These are phyloP conservation scores for Drosophila leontia DNA, from an alignment of 1,140 invertebrate species.

Conservation along the genomic window DNA sequence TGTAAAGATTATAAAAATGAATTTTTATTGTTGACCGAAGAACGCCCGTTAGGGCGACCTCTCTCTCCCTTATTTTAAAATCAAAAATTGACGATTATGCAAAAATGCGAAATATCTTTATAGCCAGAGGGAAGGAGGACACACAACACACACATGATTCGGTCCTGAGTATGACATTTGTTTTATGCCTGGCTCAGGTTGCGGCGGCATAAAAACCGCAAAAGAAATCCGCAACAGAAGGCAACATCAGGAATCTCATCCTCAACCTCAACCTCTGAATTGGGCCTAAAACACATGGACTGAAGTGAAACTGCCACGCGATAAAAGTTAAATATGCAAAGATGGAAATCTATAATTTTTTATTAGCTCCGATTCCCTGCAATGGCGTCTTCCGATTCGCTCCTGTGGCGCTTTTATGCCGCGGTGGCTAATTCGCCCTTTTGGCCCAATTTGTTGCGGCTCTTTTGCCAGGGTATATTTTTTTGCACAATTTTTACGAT, in stretches of 20 bases:
- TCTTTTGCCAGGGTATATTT: constrained; percentile 40
- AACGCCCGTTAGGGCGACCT: constrained; percentile 25
- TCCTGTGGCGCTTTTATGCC: constrained; percentile 55
- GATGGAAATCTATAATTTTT: constrained; percentile 83
- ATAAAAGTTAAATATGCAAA: constrained; percentile 83
- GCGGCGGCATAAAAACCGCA: constrained; percentile 68
- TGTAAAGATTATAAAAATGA: constrained; percentile 80
- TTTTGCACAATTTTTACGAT: constrained; percentile 78
- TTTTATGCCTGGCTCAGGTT: constrained; percentile 75
- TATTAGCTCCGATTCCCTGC: constrained; percentile 63
- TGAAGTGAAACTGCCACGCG: constrained; percentile 43
- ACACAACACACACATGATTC: constrained; percentile 59
- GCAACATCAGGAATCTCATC: constrained; percentile 22
- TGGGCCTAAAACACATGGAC: constrained; percentile 63
- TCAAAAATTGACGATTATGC: constrained; percentile 83
- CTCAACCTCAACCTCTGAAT: constrained; percentile 18
- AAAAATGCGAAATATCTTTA: constrained; percentile 77
- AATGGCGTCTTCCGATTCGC: constrained; percentile 47
- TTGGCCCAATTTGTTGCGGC: constrained; percentile 75
- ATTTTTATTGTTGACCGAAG: constrained; percentile 77
- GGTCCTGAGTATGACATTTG: constrained; percentile 78
- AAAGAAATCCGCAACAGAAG: constrained; percentile 50
- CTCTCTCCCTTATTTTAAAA: constrained; percentile 56
- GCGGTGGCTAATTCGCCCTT: constrained; percentile 63
- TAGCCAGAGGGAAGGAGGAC: constrained; percentile 7